phyloP scores from a whole-genome alignment of 2,888 invertebrate genomes.

The Hirtodrosophila trivittata region DNA sequence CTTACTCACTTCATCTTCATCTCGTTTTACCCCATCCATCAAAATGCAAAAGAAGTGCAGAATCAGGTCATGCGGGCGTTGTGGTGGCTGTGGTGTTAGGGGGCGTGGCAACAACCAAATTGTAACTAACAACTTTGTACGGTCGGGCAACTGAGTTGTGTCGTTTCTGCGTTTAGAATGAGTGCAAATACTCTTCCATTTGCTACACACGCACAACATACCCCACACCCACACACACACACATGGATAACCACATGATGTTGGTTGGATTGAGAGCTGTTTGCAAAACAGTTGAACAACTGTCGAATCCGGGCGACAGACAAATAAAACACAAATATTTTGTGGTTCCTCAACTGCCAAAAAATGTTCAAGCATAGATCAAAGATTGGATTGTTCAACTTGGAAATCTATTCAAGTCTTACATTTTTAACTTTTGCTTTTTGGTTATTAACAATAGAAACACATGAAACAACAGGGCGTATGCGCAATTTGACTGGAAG shows the following conservation, averaged over 20 bases:
- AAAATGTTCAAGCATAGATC: too few relatives aligned
- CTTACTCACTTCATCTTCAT: too few relatives aligned
- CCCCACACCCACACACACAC: not conserved
- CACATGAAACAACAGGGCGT: constrained; percentile 11
- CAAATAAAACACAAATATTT: constrained; percentile 13
- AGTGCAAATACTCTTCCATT: constrained; percentile 56
- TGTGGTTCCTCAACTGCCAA: not conserved
- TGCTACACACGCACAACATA: constrained; percentile 15
- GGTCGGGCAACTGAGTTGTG: constrained; percentile 46
- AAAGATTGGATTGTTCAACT: not conserved
- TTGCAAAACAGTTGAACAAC: constrained; percentile 24
- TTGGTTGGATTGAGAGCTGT: constrained; percentile 27
- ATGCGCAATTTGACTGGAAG: constrained; percentile 23
- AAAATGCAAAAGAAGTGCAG: constrained; percentile 58
- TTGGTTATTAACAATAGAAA: not conserved
- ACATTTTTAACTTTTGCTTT: not conserved
- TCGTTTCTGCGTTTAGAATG: constrained; percentile 46
- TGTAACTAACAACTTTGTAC: constrained; percentile 68
- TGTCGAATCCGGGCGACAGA: constrained; percentile 30
- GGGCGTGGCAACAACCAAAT: constrained; percentile 43
- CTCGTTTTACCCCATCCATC: not conserved
- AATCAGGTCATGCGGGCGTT: constrained; percentile 55
- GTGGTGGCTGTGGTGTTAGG: constrained; percentile 8
- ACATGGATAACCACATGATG: constrained; percentile 30
- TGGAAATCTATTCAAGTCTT: not conserved